Evolutionary conservation across 2,888 invertebrate genomes (phyloP).

Genomic region (Plagodis dolabraria): DNA sequence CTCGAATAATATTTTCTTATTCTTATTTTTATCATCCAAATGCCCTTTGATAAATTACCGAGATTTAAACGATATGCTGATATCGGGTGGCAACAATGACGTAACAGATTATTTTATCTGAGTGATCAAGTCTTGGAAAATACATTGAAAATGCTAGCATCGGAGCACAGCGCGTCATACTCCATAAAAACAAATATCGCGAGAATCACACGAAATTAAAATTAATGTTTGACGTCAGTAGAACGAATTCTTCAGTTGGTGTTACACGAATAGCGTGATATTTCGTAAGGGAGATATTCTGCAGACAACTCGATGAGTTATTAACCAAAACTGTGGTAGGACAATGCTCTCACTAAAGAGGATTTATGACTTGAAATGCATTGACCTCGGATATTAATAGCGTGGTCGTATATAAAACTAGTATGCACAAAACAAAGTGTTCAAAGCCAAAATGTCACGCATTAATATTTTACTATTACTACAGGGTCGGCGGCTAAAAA

Average conservation of each 20-base stretch:
- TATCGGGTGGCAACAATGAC: conserved; percentile 18
- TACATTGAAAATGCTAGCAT: conserved; percentile 1
- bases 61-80: conserved; percentile 13
- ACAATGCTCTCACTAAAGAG: conserved; percentile 3
- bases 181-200: conserved; percentile 32
- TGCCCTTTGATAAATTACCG: conserved; percentile 20
- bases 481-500: conserved; percentile 9
- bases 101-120: conserved; percentile 16
- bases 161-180: conserved; percentile 13
- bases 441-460: conserved; percentile 17
- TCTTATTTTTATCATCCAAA: conserved; percentile 16
- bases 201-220: conserved; percentile 35
- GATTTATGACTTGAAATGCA: conserved; percentile 10
- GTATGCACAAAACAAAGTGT: background rate
- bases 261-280: conserved; percentile 31
- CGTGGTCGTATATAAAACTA: conserved; percentile 5
- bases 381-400: conserved; percentile 14
- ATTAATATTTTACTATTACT: conserved; percentile 12
- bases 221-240: conserved; percentile 39
- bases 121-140: conserved; percentile 3
- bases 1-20: conserved; percentile 3
- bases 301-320: conserved; percentile 3
- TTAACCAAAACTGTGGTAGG: conserved; percentile 1
- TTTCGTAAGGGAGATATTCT: conserved; percentile 29
- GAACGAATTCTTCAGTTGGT: conserved; percentile 24